Evolutionary conservation across 2,888 invertebrate species (phyloP), one percentile per base, ranked within the genome.

Genomic region (Mesorhabditis belari): DNA sequence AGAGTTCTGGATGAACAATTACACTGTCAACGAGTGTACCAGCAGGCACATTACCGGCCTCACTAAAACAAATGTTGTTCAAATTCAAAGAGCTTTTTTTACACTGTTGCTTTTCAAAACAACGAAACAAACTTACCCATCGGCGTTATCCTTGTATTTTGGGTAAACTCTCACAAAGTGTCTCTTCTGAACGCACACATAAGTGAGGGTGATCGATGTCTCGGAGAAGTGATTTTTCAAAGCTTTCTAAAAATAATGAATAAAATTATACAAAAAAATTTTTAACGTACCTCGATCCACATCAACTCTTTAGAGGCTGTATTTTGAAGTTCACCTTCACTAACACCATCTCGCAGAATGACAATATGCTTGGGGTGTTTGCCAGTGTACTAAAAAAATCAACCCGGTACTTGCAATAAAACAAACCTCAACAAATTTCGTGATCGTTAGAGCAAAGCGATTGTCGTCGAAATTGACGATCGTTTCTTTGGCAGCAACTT

Each of bases 1-100:
- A 99, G 26, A 57, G 63, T 49, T 62, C 60, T 17, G 62, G 51
- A 0, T 60, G 56, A 3, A 71, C 67, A 5, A 67, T 55, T 0
- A 6, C 49, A 25, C 60, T 59, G 50, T 65, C 66, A 1, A 66
- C 63, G 1, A 66, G 58, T 0, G 73, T 73, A 25, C 73, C 73
- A 17, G 69, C 64, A 4, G 49, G 52, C 0, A 60, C 49, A 49
- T 72, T 72, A 21, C 52, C 23, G 19, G 9, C 19, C 21, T 1
- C n/a, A 51, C 52, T 51, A 51, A n/a, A 35, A 17, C 12, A 35
- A 35, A 17, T 9, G n/a, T 9, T 9, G n/a, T 35, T 35, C 12
- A 35, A 52, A 54, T n/a, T 9, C n/a, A 23, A n/a, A 6, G 44
- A 54, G 52, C 19, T 53, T 52, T 21, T 17, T 12, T n/a, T 21